Conservation (phyloP, 2,113 vertebrate genomes). For the Bambusicola thoracicus region DNA sequence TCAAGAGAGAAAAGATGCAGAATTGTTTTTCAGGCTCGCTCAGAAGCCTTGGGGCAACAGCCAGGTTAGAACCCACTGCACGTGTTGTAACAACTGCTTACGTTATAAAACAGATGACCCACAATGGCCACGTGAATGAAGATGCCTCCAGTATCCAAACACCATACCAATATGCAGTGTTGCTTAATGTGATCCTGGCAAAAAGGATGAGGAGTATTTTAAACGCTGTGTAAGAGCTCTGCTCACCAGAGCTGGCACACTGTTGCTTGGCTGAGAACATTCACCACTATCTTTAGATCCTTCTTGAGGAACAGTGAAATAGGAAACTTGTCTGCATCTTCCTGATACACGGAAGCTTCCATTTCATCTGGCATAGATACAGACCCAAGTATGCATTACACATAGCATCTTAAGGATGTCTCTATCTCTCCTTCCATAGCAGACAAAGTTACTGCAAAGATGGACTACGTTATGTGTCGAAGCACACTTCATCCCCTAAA, state of each 20-base stretch:
- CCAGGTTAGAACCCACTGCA: rapidly evolving
- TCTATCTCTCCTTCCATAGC: background rate
- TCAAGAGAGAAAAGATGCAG: background rate
- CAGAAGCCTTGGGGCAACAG: background rate
- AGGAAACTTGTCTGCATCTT: background rate
- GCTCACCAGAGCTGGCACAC: background rate
- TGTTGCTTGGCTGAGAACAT: rapidly evolving
- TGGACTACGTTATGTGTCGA: rapidly evolving
- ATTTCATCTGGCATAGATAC: rapidly evolving
- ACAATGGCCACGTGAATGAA: rapidly evolving
- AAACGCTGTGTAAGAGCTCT: background rate
- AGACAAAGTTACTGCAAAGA: background rate
- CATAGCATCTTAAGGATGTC: rapidly evolving
- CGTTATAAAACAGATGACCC: rapidly evolving
- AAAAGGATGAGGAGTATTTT: rapidly evolving
- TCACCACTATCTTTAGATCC: background rate
- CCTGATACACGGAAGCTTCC: background rate
- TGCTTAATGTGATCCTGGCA: rapidly evolving
- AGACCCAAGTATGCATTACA: rapidly evolving
- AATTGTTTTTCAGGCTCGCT: background rate
- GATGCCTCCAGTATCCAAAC: background rate
- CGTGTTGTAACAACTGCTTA: rapidly evolving
- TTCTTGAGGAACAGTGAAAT: background rate
- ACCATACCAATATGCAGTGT: rapidly evolving
- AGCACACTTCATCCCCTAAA: background rate